A percentile compares a stretch with the other conserved stretches of the same genome.
phyloP scores from a whole-genome alignment of 1,140 invertebrate genomes.

The Anoplolepis gracilipes region DNA sequence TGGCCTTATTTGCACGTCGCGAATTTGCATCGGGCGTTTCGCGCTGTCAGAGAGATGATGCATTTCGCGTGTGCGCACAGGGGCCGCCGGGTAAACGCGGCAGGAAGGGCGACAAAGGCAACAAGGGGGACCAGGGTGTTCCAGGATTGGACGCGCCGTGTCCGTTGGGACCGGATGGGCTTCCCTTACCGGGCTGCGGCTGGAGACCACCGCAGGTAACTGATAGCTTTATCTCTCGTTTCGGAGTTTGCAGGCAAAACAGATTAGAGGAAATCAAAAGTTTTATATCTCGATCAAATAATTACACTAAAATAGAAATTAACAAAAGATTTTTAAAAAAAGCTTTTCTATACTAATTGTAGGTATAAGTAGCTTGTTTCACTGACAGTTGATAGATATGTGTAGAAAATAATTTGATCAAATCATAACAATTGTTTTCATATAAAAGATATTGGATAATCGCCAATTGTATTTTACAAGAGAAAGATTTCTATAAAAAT shows the following conservation, averaged over 20 bases:
- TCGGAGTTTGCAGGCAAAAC: not conserved
- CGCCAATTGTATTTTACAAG: not conserved
- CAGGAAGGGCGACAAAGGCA: constrained; percentile 95
- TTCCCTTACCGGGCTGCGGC: constrained; percentile 97
- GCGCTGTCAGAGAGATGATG: constrained; percentile 41
- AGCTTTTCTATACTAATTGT: not conserved
- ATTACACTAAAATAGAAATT: not conserved
- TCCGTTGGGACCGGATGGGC: constrained; percentile 96
- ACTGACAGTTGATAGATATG: too few species aligned
- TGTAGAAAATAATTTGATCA: not conserved
- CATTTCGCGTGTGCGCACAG: constrained; percentile 85
- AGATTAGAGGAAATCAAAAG: constrained; percentile 12
- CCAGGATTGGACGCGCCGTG: constrained; percentile 98
- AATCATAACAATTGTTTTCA: not conserved
- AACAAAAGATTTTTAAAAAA: not conserved
- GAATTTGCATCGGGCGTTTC: constrained; percentile 51
- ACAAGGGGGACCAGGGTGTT: constrained; percentile 97
- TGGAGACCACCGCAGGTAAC: constrained; percentile 95
- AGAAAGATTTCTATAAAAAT: too few species aligned
- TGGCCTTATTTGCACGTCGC: constrained; percentile 81
- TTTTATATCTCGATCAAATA: constrained; percentile 8
- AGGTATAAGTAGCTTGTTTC: not conserved
- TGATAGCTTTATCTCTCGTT: constrained; percentile 22
- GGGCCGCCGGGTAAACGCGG: constrained; percentile 95
- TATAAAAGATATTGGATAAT: not conserved